Conservation (phyloP, 2,888 invertebrate genomes). For the Matsumyia berberina region DNA sequence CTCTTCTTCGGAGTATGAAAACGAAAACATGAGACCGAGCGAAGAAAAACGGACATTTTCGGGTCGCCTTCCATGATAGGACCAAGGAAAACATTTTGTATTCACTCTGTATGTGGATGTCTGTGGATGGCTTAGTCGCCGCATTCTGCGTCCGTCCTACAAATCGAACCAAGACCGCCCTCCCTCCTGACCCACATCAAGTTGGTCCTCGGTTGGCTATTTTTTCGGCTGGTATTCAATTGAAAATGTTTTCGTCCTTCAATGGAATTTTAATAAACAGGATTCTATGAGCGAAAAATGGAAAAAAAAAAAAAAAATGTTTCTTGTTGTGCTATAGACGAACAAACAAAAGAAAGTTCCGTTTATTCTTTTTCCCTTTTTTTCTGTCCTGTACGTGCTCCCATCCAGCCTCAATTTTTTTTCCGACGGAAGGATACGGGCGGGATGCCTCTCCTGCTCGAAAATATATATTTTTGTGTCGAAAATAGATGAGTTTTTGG, state of each 20-base stretch:
- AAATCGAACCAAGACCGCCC: conserved; percentile 29
- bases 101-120: conserved; percentile 31
- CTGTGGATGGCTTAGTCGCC: neutral
- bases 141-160: conserved; percentile 10
- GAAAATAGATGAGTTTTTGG: conserved; percentile 58
- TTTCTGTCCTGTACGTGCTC: conserved; percentile 23
- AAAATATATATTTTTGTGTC: conserved; percentile 45
- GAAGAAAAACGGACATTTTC: conserved; percentile 65
- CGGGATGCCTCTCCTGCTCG: conserved; percentile 21
- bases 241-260: conserved; percentile 74
- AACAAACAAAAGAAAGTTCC: conserved; percentile 56
- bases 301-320: conserved; percentile 17
- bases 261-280: conserved; percentile 75
- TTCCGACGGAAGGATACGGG: conserved; percentile 50
- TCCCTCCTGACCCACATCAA: conserved; percentile 45
- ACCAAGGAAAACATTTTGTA: conserved; percentile 55
- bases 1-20: conserved; percentile 5
- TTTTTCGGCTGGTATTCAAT: conserved; percentile 60
- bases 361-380: conserved; percentile 36
- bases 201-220: conserved; percentile 31
- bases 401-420: neutral
- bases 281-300: conserved; percentile 33
- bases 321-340: conserved; percentile 45
- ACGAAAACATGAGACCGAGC: conserved; percentile 42
- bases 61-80: conserved; percentile 34